Percentiles rank a stretch among this genome's conserved stretches.
Conservation (phyloP, 2,888 invertebrate genomes). For the Conus canariensis region DNA sequence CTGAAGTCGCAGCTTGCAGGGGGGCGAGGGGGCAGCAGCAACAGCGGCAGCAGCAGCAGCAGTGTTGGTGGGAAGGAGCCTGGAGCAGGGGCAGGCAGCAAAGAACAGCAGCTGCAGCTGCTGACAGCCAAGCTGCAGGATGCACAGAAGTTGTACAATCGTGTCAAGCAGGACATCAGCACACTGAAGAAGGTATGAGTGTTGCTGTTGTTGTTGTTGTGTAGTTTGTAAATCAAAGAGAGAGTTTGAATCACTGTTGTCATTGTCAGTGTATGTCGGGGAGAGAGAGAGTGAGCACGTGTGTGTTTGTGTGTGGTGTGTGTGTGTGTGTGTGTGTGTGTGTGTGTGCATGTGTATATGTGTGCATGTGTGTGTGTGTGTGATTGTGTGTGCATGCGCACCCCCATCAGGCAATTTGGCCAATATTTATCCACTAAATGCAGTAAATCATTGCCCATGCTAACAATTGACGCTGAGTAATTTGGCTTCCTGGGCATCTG, state of each 20-base stretch:
- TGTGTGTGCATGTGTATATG: too few species aligned
- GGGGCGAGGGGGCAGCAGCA: constrained; percentile 29
- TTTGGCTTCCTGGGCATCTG: too few species aligned
- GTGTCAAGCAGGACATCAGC: constrained; percentile 67
- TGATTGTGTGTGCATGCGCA: too few species aligned
- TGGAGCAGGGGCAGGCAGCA: not conserved
- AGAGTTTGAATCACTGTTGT: too few species aligned
- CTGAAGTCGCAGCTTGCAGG: constrained; percentile 59
- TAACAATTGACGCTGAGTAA: too few species aligned
- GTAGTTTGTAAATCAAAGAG: too few species aligned
- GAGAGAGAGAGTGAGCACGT: not conserved
- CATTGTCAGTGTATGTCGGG: too few species aligned
- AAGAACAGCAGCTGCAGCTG: constrained; percentile 50
- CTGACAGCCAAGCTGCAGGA: constrained; percentile 71
- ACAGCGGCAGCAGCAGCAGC: too few species aligned
- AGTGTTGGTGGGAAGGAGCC: not conserved
- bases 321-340: not conserved
- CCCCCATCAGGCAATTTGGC: too few species aligned
- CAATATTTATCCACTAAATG: too few species aligned
- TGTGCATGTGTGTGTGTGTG: not conserved
- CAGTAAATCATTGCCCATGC: too few species aligned
- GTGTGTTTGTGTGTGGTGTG: not conserved
- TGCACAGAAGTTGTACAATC: constrained; percentile 68
- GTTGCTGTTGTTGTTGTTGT: too few species aligned
- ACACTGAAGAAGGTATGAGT: constrained; percentile 65